Conservation (phyloP, 2,113 vertebrate species). For the Callopanchax toddi region DNA sequence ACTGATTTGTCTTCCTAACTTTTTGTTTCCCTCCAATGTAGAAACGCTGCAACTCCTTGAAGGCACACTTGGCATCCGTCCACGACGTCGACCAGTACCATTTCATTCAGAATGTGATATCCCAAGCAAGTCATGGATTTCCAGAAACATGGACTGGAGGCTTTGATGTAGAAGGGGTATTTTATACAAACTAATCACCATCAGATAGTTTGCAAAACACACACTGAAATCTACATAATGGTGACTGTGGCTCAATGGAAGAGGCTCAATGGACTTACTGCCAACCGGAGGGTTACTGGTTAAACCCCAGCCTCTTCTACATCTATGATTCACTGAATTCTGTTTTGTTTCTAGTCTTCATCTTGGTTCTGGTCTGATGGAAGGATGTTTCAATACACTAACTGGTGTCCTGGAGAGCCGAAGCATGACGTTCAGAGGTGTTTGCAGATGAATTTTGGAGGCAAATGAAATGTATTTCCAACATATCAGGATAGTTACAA, state of each 20-base stretch:
- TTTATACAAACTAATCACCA: not conserved
- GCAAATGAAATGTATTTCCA: not conserved
- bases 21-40: fast-evolving
- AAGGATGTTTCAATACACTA: not conserved
- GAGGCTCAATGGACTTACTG: no score
- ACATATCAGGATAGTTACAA: no score
- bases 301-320: no score
- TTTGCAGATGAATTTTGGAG: not conserved
- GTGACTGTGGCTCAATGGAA: no score
- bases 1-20: not conserved
- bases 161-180: no score
- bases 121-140: fast-evolving
- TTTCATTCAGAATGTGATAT: not conserved
- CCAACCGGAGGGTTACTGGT: no score
- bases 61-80: not conserved
- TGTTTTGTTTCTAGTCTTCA: not conserved
- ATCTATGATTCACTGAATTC: no score
- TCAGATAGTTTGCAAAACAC: not conserved
- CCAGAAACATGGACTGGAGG: not conserved
- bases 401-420: slow-evolving; percentile 2
- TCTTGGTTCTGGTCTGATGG: not conserved
- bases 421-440: not conserved
- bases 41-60: no score
- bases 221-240: not conserved
- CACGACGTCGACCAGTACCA: fast-evolving